A percentile compares a stretch with the other conserved stretches of the same genome.
Evolutionary conservation across 2,113 vertebrate genomes (phyloP).

Genomic region (Nibea coibor): DNA sequence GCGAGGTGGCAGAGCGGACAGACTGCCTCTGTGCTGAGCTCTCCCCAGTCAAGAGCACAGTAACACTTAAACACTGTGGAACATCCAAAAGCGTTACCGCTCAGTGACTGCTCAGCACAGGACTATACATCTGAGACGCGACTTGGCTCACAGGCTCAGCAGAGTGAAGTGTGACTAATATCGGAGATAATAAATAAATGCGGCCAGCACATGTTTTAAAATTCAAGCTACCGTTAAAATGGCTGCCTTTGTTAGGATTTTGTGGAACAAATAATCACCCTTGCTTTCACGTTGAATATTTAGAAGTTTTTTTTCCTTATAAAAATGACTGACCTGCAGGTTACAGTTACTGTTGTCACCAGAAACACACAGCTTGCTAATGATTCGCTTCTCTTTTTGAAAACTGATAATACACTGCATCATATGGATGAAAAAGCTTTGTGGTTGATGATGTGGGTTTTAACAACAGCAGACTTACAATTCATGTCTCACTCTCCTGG

Average conservation of each 20-base stretch:
- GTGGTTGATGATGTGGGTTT: conserved; percentile 27
- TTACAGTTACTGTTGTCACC: neutral
- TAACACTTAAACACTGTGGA: conserved; percentile 45
- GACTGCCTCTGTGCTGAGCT: conserved; percentile 44
- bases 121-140: conserved; percentile 36
- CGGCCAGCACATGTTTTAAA: conserved; percentile 8
- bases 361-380: conserved; percentile 9
- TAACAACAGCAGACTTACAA: conserved; percentile 36
- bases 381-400: neutral
- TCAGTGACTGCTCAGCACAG: conserved; percentile 47
- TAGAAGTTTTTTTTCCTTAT: conserved; percentile 6
- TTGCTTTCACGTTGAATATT: neutral
- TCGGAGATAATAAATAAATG: conserved; percentile 34
- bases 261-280: neutral
- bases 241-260: neutral
- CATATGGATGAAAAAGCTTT: conserved; percentile 8
- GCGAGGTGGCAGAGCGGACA: conserved; percentile 64
- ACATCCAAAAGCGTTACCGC: conserved; percentile 46
- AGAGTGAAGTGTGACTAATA: conserved; percentile 51
- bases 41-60: conserved; percentile 45
- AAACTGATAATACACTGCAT: conserved; percentile 15
- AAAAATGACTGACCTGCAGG: neutral
- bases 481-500: neutral
- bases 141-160: conserved; percentile 7
- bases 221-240: neutral